Evolutionary conservation across 2,113 vertebrate species (phyloP), one percentile per base, ranked within the genome.

Genomic region (Xerus inauris): DNA sequence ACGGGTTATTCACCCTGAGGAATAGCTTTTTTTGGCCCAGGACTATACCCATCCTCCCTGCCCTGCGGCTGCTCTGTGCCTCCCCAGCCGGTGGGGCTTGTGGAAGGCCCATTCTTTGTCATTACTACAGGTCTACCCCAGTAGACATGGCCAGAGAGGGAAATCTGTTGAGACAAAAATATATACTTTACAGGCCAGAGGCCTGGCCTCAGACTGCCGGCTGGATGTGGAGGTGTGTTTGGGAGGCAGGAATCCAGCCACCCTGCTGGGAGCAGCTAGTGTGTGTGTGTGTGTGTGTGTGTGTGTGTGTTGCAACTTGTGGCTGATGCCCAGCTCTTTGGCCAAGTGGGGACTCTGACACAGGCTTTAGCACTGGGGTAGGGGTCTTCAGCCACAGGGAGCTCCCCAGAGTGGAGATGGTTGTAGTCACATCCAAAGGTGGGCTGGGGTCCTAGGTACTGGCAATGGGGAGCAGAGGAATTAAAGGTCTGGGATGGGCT

Each of bases 151-250:
- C 71, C 84, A 69, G 91, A 84, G 86, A 86, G 94, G 90, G 69
- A 91, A 91, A 67, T 65, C 84, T 87, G 89, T 83, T 0, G 4
- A 71, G 94, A 87, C 80, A 84, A 82, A 94, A 95, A 45, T 79
- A 87, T 8, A 94, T 59, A 84, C 47, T 90, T 94, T 94, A 59
- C 77, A 79, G 91, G 87, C 67, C 80, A 89, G 64, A 69, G 72
- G 69, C 42, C 45, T 80, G 91, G 82, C 26, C 2, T 35, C 32
- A 82, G 88, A 17, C 59, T 45, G 81, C 76, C 75, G 80, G 69
- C 75, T 62, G 54, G n/a, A 32, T 75, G 86, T 26, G 0, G 0
- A 35, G 76, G 57, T 81, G 42, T 79, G 69, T 84, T 65, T 76
- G 71, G 79, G 94, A 84, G 79, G 12, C 83, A 20, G 45, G 79